Evolutionary conservation across 2,113 vertebrate genomes (phyloP), one percentile per base, ranked within the genome.

Genomic region (Zosterops borbonicus): DNA sequence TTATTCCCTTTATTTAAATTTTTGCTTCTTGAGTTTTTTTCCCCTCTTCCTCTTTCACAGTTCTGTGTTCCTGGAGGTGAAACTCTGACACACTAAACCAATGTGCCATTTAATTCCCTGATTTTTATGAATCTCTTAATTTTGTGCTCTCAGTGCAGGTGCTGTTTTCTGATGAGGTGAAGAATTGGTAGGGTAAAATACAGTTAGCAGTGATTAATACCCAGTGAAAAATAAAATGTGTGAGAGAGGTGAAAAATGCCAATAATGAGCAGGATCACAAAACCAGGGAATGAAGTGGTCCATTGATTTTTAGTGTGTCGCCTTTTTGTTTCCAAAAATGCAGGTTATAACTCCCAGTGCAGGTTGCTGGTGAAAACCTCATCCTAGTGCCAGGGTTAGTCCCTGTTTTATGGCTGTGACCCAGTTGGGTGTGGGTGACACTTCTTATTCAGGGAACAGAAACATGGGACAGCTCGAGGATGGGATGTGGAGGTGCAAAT

Each of bases 171-270:
- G 95, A 92, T 83, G 94, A 92, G 83, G 88, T 95, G 88, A 90
- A 59, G 93, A 95, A 94, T 81, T 67, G 76, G 60, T 80, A 37
- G 2, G 42, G 60, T 71, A 77, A 92, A 94, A 88, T 85, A 86
- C 9, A 84, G 83, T 94, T 96, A 93, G 80, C 69, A 83, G 85
- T 95, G 96, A 95, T 97, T 97, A 97, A 97, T 96, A 97, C 65
- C 92, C 88, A 96, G 95, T 96, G 88, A 92, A 97, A 97, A 95
- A 86, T 94, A 90, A 92, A 94, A 92, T 1, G 56, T 1, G 52
- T 47, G 63, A 53, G 74, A 41, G 67, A 81, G 64, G 58, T 67
- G 80, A 75, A 83, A 94, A 94, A 83, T 81, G 82, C 75, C 90
- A 80, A 78, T 88, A 92, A 80, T 11, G 83, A 93, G 84, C 16